Evolutionary conservation across 2,113 vertebrate species (phyloP), one percentile per base, ranked within the genome.

Genomic region (Spea bombifrons): DNA sequence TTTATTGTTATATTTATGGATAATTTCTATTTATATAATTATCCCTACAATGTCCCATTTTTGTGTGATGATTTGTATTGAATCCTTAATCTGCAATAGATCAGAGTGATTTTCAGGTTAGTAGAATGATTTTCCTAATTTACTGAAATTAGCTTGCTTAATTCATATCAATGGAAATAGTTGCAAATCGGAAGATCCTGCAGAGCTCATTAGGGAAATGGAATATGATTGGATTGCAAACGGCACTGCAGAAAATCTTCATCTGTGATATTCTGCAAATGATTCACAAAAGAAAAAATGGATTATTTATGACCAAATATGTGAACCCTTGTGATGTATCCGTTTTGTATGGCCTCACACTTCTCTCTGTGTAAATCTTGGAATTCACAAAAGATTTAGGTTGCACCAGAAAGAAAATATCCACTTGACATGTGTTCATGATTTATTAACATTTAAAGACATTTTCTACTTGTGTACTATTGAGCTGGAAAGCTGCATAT

Each of bases 121-220:
- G 55, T 59, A 13, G 55, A 13, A 59, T 59, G 55, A 59, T 12
- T 59, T 53, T 59, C 55, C 55, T 59, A 59, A 59, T 59, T 59
- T 59, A 59, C 55, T 59, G 55, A 59, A 59, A 59, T 59, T 59
- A 59, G 2, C 55, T 59, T 59, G 10, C 30, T 13, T 59, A 59
- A 59, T 59, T 59, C 4, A 59, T 12, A 59, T 59, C 55, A 9
- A 12, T 59, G 2, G 55, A 59, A 59, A 59, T 59, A 59, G 55
- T 59, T 59, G 55, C 55, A 59, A 59, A 59, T 59, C 55, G 10
- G 55, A 59, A 59, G 55, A 59, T 59, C 55, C 55, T 59, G 55
- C 55, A 12, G 55, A 59, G 55, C 55, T 59, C 55, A 59, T 59
- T 59, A 59, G 55, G 55, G 55, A 59, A 59, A 59, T 59, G 10